A percentile compares a stretch with the other conserved stretches of the same genome.
Evolutionary conservation across 1,140 invertebrate genomes (phyloP).

Genomic region (Carposina sasakii): DNA sequence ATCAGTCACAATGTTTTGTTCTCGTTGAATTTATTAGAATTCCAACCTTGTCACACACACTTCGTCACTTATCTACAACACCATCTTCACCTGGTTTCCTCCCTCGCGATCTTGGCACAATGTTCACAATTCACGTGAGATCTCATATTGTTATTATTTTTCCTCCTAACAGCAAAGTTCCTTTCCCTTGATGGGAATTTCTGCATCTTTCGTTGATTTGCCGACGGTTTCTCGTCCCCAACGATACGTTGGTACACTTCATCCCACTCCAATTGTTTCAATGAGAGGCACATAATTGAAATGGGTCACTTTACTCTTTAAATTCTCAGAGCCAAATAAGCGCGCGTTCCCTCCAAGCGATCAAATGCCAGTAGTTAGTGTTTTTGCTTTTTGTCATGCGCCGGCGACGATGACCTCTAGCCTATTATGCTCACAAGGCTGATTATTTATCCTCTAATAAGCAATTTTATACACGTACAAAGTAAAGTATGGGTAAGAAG

Average conservation of each 20-base stretch:
- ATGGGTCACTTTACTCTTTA: too few relatives aligned
- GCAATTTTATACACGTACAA: constrained; percentile 33
- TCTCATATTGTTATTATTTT: constrained; percentile 45
- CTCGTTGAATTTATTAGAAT: too few relatives aligned
- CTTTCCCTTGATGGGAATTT: constrained; percentile 79
- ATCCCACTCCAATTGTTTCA: constrained; percentile 57
- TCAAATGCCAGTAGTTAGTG: constrained; percentile 38
- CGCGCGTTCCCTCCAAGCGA: constrained; percentile 28
- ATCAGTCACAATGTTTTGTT: too few relatives aligned
- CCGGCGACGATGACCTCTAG: constrained; percentile 37
- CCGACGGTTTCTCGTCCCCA: constrained; percentile 45
- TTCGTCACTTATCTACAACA: neutral
- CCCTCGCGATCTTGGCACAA: constrained; percentile 44
- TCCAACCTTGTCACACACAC: too few relatives aligned
- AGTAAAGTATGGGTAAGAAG: constrained; percentile 24
- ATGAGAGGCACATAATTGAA: constrained; percentile 58
- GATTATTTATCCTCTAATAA: constrained; percentile 31
- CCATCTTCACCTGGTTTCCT: constrained; percentile 36
- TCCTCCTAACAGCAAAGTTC: constrained; percentile 76
- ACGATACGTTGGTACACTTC: constrained; percentile 48
- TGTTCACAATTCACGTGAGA: constrained; percentile 54
- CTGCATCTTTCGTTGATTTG: constrained; percentile 68
- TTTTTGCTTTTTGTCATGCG: constrained; percentile 27
- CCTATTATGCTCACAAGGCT: constrained; percentile 35
- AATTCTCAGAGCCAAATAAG: too few relatives aligned